These are phyloP conservation scores for Halcyon smyrnensis DNA, from an alignment of 2,797 vertebrate genomes.

Conservation along the genomic window DNA sequence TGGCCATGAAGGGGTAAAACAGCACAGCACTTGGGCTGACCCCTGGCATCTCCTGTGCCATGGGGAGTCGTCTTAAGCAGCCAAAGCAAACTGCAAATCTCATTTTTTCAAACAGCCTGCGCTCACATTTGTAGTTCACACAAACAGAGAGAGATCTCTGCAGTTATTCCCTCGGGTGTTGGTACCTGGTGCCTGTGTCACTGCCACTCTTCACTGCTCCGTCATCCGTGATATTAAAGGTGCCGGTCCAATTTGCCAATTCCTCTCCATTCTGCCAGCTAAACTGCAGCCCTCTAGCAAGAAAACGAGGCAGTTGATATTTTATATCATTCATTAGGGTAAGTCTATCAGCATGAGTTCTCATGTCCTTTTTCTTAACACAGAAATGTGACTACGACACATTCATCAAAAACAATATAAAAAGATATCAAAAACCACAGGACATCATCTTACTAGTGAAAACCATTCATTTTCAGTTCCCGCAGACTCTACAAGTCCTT, in stretches of 20 bases:
- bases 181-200: conserved; percentile 98
- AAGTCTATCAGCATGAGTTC: conserved; percentile 45
- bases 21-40: neutral
- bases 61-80: neutral
- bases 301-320: conserved; percentile 94
- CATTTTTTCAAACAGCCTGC: neutral
- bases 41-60: neutral
- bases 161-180: conserved; percentile 76
- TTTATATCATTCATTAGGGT: conserved; percentile 54
- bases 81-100: neutral
- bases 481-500: neutral
- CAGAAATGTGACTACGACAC: neutral
- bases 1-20: neutral
- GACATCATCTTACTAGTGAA: neutral
- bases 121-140: neutral
- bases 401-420: neutral
- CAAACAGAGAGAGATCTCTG: neutral
- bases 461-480: neutral
- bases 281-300: conserved; percentile 98
- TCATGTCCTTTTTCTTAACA: conserved; percentile 9
- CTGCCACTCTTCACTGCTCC: conserved; percentile 92
- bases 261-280: conserved; percentile 98
- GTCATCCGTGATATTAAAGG: conserved; percentile 95
- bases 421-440: neutral
- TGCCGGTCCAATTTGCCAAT: conserved; percentile 96